A percentile compares a stretch with the other conserved stretches of the same genome.
Conservation (phyloP, 2,888 invertebrate species). For the Scaptomyza parva region DNA sequence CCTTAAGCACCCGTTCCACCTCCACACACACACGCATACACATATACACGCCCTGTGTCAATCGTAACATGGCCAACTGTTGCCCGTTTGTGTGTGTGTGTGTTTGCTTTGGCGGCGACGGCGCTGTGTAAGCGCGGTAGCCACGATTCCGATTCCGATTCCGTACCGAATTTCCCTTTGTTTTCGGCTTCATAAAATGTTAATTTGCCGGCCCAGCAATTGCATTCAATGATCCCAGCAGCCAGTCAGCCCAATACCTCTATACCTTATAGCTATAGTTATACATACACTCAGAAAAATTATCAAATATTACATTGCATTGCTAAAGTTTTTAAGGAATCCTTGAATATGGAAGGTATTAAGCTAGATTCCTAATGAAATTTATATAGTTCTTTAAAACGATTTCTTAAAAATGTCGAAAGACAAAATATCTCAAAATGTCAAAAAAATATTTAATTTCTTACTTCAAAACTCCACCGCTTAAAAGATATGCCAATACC, state of each 20-base stretch:
- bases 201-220: slow-evolving; percentile 77
- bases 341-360: too few relatives aligned
- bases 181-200: slow-evolving; percentile 80
- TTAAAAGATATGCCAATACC: too few relatives aligned
- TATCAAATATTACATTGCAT: too few relatives aligned
- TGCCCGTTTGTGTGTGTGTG: too few relatives aligned
- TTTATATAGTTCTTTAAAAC: too few relatives aligned
- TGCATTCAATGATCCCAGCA: slow-evolving; percentile 64
- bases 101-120: slow-evolving; percentile 45
- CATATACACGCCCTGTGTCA: slow-evolving; percentile 1
- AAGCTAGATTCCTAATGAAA: too few relatives aligned
- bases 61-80: slow-evolving; percentile 39
- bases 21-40: neutral
- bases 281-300: slow-evolving; percentile 8
- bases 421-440: too few relatives aligned
- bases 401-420: too few relatives aligned
- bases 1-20: neutral
- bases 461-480: too few relatives aligned
- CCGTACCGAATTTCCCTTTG: slow-evolving; percentile 76
- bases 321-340: too few relatives aligned
- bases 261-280: slow-evolving; percentile 17
- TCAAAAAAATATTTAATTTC: too few relatives aligned
- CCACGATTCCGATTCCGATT: slow-evolving; percentile 76
- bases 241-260: slow-evolving; percentile 14
- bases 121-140: slow-evolving; percentile 82